Evolutionary conservation across 2,888 invertebrate genomes (phyloP), one percentile per base, ranked within the genome.

Genomic region (Scelioninae gen. 1): DNA sequence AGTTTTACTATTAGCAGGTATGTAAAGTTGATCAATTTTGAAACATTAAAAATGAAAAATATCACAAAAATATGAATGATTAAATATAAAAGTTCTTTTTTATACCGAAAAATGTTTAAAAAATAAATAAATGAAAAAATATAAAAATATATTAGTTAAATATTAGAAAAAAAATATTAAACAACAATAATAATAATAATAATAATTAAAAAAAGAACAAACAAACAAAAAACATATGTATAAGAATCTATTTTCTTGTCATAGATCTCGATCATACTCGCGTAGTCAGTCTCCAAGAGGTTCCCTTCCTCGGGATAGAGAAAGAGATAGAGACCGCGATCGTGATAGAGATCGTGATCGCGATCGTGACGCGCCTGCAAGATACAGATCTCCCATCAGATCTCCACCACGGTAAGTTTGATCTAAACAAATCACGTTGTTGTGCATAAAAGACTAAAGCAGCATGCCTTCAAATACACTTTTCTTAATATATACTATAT

Each of bases 1-100:
- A 94, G 94, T 58, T 94, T 94, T 86, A 93, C 93, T 13, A 93
- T 94, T 11, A 94, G 94, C 93, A 93, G 94, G 94, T 94, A 89
- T 88, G 89, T 74, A 34, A 55, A 34, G 5, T 34, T 34, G 34
- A 34, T 34, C 34, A 34, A 34, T 34, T 7, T 34, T 9, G 0
- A 34, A 34, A 34, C 4, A 23, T 23, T 23, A 23, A 23, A 23
- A n/a, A n/a, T n/a, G n/a, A n/a, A n/a, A n/a, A n/a, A n/a, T n/a
- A n/a, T 23, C 23, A 23, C 23, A 23, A 23, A 23, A 23, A 23
- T 23, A 23, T 23, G 23, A 23, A 23, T 2, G 4, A 23, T 2
- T 23, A 23, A 23, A 23, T 23, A 23, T 2, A 23, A 23, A 23
- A 23, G 1, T 2, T 23, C 23, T 23, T 23, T 23, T 23, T 2